Percentiles rank a stretch among this genome's conserved stretches.
Evolutionary conservation across 2,888 invertebrate genomes (phyloP).

Genomic region (Galerucella nymphaeae): DNA sequence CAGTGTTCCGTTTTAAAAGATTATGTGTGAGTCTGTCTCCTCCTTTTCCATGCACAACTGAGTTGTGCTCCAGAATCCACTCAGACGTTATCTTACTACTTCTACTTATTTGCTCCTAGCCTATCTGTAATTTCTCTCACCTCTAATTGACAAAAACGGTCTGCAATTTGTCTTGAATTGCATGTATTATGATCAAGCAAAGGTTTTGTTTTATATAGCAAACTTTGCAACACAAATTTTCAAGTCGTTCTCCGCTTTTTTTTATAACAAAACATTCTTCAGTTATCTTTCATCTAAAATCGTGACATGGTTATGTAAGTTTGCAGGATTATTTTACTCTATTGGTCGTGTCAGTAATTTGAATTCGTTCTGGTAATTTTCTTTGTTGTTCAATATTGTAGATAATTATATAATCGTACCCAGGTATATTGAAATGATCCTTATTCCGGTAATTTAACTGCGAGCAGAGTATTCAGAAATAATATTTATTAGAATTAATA

Average conservation of each 20-base stretch:
- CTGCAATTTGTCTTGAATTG: not conserved
- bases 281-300: constrained; percentile 27
- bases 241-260: not conserved
- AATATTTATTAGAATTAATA: too few relatives aligned
- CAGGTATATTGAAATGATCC: too few relatives aligned
- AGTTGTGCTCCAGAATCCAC: too few relatives aligned
- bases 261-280: constrained; percentile 14
- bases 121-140: too few relatives aligned
- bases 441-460: too few relatives aligned
- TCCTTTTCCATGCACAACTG: too few relatives aligned
- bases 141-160: not conserved
- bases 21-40: too few relatives aligned
- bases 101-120: too few relatives aligned
- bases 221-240: not conserved
- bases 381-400: not conserved
- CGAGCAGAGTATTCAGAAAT: too few relatives aligned
- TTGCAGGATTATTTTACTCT: constrained; percentile 3
- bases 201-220: not conserved
- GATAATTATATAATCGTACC: not conserved
- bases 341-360: constrained; percentile 13
- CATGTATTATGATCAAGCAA: not conserved
- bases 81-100: too few relatives aligned
- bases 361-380: constrained; percentile 1
- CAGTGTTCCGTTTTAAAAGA: too few relatives aligned
- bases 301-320: constrained; percentile 27